Conservation (phyloP, 1,140 invertebrate genomes). For the Camponotus vicinus region DNA sequence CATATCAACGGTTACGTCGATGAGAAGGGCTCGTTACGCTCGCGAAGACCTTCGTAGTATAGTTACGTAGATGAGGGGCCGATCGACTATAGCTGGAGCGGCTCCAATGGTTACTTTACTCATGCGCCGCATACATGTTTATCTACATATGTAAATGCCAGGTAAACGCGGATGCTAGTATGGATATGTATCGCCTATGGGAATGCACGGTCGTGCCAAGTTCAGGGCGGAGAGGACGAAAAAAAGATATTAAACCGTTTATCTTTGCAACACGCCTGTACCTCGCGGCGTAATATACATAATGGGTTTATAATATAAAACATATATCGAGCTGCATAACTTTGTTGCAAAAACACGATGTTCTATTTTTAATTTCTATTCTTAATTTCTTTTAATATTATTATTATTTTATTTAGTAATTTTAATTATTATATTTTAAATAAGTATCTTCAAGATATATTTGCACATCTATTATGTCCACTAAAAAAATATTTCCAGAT, state of each 20-base stretch:
- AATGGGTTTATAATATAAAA: conserved; percentile 42
- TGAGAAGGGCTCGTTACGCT: conserved; percentile 41
- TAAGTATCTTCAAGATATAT: too few species aligned
- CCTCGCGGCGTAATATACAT: conserved; percentile 5
- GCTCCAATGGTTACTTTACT: conserved; percentile 10
- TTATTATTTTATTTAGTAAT: too few species aligned
- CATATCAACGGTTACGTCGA: conserved; percentile 31
- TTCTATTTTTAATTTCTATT: too few species aligned
- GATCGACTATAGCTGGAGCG: conserved; percentile 29
- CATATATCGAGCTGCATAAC: too few species aligned
- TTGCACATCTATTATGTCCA: too few species aligned
- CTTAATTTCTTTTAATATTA: too few species aligned
- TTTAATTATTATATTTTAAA: too few species aligned
- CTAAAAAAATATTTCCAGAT: too few species aligned
- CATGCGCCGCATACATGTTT: conserved; percentile 43
- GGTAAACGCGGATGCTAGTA: conserved; percentile 53
- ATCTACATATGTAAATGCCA: conserved; percentile 53
- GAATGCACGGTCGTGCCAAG: conserved; percentile 44
- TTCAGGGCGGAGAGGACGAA: conserved; percentile 24
- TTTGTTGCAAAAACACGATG: conserved; percentile 34
- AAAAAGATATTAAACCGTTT: conserved; percentile 56
- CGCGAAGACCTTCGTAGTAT: conserved; percentile 35
- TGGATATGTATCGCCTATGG: conserved; percentile 44
- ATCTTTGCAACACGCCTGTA: conserved; percentile 48
- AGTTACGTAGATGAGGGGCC: conserved; percentile 19